phyloP scores from a whole-genome alignment of 2,113 vertebrate species.

The Octodon degus region DNA sequence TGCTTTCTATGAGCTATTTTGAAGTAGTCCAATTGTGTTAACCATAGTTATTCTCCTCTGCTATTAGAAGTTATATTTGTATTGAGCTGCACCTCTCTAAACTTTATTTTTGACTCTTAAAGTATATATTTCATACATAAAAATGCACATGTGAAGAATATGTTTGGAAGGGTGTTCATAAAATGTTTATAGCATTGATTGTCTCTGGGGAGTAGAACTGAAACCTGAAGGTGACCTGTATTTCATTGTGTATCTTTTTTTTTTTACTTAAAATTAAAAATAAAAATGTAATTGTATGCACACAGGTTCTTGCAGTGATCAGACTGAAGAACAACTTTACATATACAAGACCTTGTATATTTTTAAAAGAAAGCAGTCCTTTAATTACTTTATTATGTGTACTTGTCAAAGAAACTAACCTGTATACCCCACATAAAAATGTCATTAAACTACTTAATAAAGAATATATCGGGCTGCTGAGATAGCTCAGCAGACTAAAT shows the following conservation, averaged over 20 bases:
- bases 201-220: not conserved
- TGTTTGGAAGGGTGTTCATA: not conserved
- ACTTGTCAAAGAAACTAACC: conserved; percentile 10
- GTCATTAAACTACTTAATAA: not conserved
- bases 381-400: not conserved
- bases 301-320: not conserved
- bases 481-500: no score
- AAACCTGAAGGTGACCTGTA: not conserved
- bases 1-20: not conserved
- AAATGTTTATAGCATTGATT: not conserved
- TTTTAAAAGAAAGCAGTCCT: conserved; percentile 24
- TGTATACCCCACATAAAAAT: not conserved
- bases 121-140: not conserved
- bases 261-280: not conserved
- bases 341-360: not conserved
- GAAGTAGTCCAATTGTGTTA: not conserved
- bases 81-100: not conserved
- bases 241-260: not conserved
- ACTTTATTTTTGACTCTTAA: not conserved
- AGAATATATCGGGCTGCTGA: not conserved
- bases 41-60: not conserved
- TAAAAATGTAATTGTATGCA: not conserved
- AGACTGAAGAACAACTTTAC: not conserved
- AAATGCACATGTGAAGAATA: not conserved
- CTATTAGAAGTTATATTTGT: not conserved